Evolutionary conservation across 2,113 vertebrate species (phyloP), one percentile per base, ranked within the genome.

Genomic region (Pollimyrus isidori): DNA sequence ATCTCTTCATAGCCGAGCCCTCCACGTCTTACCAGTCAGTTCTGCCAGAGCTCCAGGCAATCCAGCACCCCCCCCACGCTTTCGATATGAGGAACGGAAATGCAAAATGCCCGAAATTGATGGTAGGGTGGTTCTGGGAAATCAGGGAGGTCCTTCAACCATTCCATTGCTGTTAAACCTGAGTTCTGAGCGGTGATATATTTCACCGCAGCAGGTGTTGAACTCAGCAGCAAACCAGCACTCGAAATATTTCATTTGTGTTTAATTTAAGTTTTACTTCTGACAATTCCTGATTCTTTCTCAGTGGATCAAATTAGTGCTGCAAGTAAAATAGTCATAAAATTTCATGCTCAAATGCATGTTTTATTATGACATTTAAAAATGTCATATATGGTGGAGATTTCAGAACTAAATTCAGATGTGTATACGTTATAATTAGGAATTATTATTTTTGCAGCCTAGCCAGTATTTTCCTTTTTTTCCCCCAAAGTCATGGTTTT

Each of bases 391-490:
- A 83, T 46, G 19, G 42, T 84, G n/a, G 21, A 48, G 21, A 11
- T 80, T 84, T 84, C 21, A 84, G 21, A 84, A 84, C 39, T 84
- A 84, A 48, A 48, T 84, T 84, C 82, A 84, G 19, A 84, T 23
- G 45, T 84, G 80, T 84, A 48, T 46, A 13, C 7, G 48, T 84
- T 83, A 42, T 42, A 42, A 80, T 80, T 80, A 80, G 73, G 30
- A 17, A 42, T 42, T 84, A 42, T 84, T 84, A n/a, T 84, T 84
- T 46, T 84, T 84, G 82, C n/a, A 45, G 19, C 19, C 7, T 48
- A n/a, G 42, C 80, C 82, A 48, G 39, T 45, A 13, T 84, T 48
- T 9, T n/a, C 42, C 6, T 0, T 48, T 83, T n/a, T 46, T 46
- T 4, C 13, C 73, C 73, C 42, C 35, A 19, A 45, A 73, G 26